Evolutionary conservation across 2,888 invertebrate genomes (phyloP).

Genomic region (Eilema depressum): DNA sequence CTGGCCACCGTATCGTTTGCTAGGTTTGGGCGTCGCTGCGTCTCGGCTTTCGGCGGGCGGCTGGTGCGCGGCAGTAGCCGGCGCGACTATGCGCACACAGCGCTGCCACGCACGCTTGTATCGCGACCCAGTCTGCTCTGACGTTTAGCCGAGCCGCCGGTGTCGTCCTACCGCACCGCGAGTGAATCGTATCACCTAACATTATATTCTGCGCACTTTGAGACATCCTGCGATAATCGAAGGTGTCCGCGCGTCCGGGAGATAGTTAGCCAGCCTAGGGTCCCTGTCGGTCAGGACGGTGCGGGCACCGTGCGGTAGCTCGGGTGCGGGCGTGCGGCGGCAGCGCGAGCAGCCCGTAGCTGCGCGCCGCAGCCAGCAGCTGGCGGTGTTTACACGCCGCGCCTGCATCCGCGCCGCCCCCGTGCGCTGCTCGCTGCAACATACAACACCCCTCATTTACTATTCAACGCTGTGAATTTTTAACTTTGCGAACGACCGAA

Average conservation of each 20-base stretch:
- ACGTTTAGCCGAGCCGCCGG: slow-evolving; percentile 82
- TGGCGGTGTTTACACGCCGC: slow-evolving; percentile 83
- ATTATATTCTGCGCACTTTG: slow-evolving; percentile 75
- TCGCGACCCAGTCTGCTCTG: slow-evolving; percentile 85
- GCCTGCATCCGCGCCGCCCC: slow-evolving; percentile 68
- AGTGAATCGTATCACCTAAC: slow-evolving; percentile 65
- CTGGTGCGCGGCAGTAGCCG: slow-evolving; percentile 77
- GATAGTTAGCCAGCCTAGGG: slow-evolving; percentile 46
- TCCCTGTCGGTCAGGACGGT: slow-evolving; percentile 42
- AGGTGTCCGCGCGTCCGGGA: slow-evolving; percentile 52
- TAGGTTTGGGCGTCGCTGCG: slow-evolving; percentile 86
- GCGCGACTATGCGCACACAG: slow-evolving; percentile 78
- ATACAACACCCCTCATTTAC: slow-evolving; percentile 79
- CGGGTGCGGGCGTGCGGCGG: slow-evolving; percentile 54
- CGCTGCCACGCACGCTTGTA: slow-evolving; percentile 81
- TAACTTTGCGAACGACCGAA: slow-evolving; percentile 79
- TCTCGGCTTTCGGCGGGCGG: slow-evolving; percentile 81
- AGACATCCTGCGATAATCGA: slow-evolving; percentile 55
- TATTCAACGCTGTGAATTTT: slow-evolving; percentile 84
- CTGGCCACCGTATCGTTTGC: slow-evolving; percentile 75
- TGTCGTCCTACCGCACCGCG: slow-evolving; percentile 71
- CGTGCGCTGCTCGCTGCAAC: slow-evolving; percentile 73
- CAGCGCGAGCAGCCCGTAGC: slow-evolving; percentile 65
- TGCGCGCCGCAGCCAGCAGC: slow-evolving; percentile 72
- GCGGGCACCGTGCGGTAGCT: slow-evolving; percentile 38